Percentiles rank a stretch among this genome's conserved stretches.
Evolutionary conservation across 2,797 vertebrate genomes (phyloP).

Genomic region (Eospalax fontanierii): DNA sequence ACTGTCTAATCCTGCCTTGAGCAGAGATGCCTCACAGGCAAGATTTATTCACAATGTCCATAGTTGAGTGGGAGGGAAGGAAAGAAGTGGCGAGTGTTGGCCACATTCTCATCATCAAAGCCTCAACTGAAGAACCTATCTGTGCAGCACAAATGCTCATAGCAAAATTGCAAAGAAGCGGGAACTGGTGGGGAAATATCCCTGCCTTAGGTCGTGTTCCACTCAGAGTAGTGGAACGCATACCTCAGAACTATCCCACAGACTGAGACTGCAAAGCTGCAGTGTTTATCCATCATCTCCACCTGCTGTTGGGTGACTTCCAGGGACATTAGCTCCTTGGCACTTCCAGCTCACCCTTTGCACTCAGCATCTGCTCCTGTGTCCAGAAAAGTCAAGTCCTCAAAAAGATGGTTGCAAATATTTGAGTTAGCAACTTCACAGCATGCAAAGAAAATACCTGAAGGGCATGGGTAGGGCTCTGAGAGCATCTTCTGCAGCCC

Average conservation of each 20-base stretch:
- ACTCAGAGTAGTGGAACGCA: too few species aligned
- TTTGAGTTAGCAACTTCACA: background rate
- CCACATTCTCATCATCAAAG: background rate
- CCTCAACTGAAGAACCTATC: background rate
- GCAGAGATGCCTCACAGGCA: background rate
- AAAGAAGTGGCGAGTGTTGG: background rate
- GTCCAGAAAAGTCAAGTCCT: background rate
- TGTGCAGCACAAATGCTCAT: background rate
- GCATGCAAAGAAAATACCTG: background rate
- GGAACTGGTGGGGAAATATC: background rate
- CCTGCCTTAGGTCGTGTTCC: background rate
- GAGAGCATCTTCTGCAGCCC: background rate
- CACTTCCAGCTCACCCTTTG: background rate
- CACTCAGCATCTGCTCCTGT: background rate
- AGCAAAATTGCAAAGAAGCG: background rate
- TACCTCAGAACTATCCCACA: background rate
- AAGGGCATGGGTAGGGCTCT: fast-evolving
- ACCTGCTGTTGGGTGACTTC: background rate
- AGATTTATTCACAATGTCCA: background rate
- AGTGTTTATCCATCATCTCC: background rate
- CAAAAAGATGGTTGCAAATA: background rate
- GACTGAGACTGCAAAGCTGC: background rate
- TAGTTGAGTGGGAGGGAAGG: background rate
- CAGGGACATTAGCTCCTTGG: background rate
- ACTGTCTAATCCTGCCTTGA: background rate